Evolutionary conservation across 2,113 vertebrate genomes (phyloP), one percentile per base, ranked within the genome.

Genomic region (Puffinus mauretanicus): DNA sequence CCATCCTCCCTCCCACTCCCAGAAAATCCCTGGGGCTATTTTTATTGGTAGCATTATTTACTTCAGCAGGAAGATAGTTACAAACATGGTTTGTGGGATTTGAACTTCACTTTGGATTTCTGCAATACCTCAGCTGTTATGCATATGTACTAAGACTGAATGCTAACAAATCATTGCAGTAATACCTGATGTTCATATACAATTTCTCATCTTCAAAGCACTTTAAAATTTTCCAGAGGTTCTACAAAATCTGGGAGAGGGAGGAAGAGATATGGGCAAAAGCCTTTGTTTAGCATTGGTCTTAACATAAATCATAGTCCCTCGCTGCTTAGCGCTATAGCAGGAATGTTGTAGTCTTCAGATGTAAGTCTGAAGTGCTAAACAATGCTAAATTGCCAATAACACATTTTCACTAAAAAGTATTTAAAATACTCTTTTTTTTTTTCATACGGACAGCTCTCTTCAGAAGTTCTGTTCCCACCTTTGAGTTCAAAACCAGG

Each of bases 131-230:
- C 96, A 97, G 96, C 92, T 96, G 93, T 94, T 96, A 92, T 38
- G 61, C 94, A 95, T 93, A 90, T 94, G 90, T 88, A 93, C 79
- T 73, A 67, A 90, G 78, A 82, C 64, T 25, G 79, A 94, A 86
- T 29, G 69, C 93, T 95, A 96, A 97, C 87, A 97, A 95, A 97
- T 95, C 93, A 97, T 26, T 71, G 70, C 82, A 81, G 91, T 66
- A 82, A 83, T 91, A 86, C 81, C 93, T 47, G 46, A 84, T 49
- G 93, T 92, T 97, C 77, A 34, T 34, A 64, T 27, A 88, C 71
- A 58, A 87, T 80, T 97, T 92, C 78, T 94, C 82, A 86, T 94
- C 90, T 96, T 90, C 93, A 94, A 97, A 96, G 94, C 75, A 80
- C 47, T 96, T 94, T 8, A 96, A 84, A 90, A 79, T 97, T 93